Conservation (phyloP, 2,797 vertebrate species). For the Urosaurus nigricauda region DNA sequence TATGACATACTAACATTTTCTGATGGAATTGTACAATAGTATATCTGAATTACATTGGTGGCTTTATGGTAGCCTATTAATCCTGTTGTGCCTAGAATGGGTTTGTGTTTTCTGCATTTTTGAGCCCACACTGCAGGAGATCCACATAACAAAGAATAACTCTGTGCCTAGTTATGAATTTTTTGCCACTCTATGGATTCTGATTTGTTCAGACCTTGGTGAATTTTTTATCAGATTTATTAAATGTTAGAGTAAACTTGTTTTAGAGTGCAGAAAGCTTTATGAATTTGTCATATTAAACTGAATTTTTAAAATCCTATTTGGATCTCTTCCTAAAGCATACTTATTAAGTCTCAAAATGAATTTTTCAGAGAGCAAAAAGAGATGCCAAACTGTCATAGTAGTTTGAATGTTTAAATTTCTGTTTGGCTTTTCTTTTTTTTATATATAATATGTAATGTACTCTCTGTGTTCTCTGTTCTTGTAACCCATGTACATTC, state of each 20-base stretch:
- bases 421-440: neutral
- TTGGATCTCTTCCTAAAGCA: too few species aligned
- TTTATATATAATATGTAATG: too few species aligned
- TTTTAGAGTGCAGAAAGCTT: neutral
- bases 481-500: neutral
- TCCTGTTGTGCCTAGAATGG: slow-evolving; percentile 16
- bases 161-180: neutral
- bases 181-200: neutral
- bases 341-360: neutral
- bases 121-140: neutral
- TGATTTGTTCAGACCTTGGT: neutral
- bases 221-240: neutral
- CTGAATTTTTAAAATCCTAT: neutral
- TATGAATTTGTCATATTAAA: neutral
- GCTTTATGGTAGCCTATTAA: slow-evolving; percentile 30
- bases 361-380: neutral
- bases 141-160: neutral
- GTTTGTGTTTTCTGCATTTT: neutral
- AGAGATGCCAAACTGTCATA: neutral
- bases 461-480: neutral
- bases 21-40: slow-evolving; percentile 13
- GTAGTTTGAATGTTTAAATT: neutral
- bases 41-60: slow-evolving; percentile 62
- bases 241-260: neutral
- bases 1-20: neutral